These are phyloP conservation scores for Ochlodes sylvanus DNA, from an alignment of 2,888 invertebrate genomes.

Conservation along the genomic window DNA sequence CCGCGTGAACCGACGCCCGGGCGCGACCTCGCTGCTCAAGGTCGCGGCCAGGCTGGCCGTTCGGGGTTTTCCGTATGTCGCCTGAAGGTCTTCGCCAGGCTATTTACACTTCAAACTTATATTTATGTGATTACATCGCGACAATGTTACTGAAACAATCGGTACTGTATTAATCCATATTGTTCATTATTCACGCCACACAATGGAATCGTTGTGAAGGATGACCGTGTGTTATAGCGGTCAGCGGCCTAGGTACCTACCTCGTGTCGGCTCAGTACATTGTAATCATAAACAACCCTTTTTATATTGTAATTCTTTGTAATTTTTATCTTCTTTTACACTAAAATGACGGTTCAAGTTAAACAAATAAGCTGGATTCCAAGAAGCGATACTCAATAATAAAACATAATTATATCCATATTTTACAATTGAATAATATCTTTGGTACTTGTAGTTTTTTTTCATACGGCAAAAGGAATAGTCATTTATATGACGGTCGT, in stretches of 20 bases:
- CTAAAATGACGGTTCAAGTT: neutral
- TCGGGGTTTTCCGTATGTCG: constrained; percentile 72
- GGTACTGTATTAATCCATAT: constrained; percentile 33
- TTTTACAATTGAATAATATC: neutral
- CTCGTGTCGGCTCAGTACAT: neutral
- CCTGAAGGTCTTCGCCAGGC: constrained; percentile 70
- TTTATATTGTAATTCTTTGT: neutral
- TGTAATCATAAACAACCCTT: constrained; percentile 1
- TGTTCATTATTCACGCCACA: constrained; percentile 29
- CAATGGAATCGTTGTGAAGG: constrained; percentile 34
- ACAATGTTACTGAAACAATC: constrained; percentile 26
- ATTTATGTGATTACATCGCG: constrained; percentile 28
- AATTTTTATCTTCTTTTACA: neutral
- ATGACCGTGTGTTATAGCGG: constrained; percentile 1
- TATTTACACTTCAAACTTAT: constrained; percentile 54
- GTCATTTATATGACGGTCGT: neutral
- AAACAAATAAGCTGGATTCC: neutral
- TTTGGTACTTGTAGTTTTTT: neutral
- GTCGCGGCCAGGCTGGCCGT: constrained; percentile 61
- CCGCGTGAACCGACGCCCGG: constrained; percentile 55
- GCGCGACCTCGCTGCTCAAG: constrained; percentile 65
- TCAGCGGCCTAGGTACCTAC: constrained; percentile 3
- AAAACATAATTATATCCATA: neutral
- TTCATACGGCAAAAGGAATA: neutral
- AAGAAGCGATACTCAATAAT: neutral